Evolutionary conservation across 2,888 invertebrate genomes (phyloP), one percentile per base, ranked within the genome.

Genomic region (Aphelenchoides bicaudatus): DNA sequence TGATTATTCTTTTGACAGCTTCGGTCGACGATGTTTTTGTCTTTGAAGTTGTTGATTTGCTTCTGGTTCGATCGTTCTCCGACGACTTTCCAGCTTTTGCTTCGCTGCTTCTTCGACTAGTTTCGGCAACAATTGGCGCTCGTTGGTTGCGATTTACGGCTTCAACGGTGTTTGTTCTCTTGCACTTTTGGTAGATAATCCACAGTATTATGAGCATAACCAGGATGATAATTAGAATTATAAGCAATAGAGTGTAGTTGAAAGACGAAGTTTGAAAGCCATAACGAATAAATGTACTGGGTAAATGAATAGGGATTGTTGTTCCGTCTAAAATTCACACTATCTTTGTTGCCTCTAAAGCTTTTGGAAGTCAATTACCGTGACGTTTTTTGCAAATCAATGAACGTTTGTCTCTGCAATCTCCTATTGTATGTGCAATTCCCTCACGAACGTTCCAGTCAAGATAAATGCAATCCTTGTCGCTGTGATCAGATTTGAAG

Each of bases 401-500:
- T 2, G 67, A 38, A 8, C 49, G 61, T 16, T 55, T 39, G 25
- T 49, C 66, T 21, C 63, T 58, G 28, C 63, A 63, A 29, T 63
- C 63, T 31, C 66, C 66, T 23, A 67, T 31, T 29, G 59, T 19
- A 30, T 63, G 54, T 8, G 62, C 63, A 16, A 51, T 53, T 31
- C 39, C 49, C 3, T 67, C 67, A 39, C 48, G 39, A n/a, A 67
- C 29, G 34, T 67, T 67, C 65, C 58, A 63, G 39, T 63, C 63
- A 37, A 63, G 19, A 53, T 61, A 63, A n/a, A 63, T 34, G 37
- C 63, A 63, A 49, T 63, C 63, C 31, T 65, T 65, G n/a, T 28
- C 48, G 28, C 49, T 39, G 28, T 64, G 67, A 29, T 63, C 67
- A 8, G 43, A 43, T 21, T 43, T 43, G 10, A 25, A 21, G 10